Evolutionary conservation across 2,797 vertebrate species (phyloP).

Genomic region (Enteromius treurensis): DNA sequence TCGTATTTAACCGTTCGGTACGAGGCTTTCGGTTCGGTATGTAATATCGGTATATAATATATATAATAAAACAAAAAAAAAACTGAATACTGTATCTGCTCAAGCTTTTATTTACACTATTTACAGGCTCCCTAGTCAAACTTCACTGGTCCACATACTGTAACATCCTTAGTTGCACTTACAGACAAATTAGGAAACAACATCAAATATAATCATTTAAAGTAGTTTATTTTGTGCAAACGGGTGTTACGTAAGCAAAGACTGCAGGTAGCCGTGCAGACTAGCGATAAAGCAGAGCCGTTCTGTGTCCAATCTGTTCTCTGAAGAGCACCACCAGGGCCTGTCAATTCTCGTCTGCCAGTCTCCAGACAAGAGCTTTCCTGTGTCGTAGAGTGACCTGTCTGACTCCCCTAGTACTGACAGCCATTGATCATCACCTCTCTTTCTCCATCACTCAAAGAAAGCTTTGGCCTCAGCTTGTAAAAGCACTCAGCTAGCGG

Average conservation of each 20-base stretch:
- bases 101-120: too few relatives aligned
- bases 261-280: conserved; percentile 24
- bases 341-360: conserved; percentile 50
- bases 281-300: conserved; percentile 50
- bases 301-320: conserved; percentile 49
- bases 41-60: too few relatives aligned
- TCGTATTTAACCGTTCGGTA: too few relatives aligned
- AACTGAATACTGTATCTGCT: too few relatives aligned
- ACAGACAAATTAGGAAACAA: too few relatives aligned
- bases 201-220: too few relatives aligned
- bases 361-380: conserved; percentile 51
- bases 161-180: too few relatives aligned
- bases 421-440: conserved; percentile 58
- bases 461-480: conserved; percentile 29
- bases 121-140: too few relatives aligned
- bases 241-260: neutral
- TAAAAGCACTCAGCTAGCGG: conserved; percentile 53
- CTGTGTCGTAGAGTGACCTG: conserved; percentile 51
- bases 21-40: too few relatives aligned
- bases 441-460: conserved; percentile 46
- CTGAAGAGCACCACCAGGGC: conserved; percentile 38
- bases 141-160: too few relatives aligned
- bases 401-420: conserved; percentile 51
- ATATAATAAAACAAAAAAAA: too few relatives aligned
- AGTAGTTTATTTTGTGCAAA: too few relatives aligned